Base-by-base conservation (phyloP, 2,888 invertebrate species). In the Melitaea athalia region DNA sequence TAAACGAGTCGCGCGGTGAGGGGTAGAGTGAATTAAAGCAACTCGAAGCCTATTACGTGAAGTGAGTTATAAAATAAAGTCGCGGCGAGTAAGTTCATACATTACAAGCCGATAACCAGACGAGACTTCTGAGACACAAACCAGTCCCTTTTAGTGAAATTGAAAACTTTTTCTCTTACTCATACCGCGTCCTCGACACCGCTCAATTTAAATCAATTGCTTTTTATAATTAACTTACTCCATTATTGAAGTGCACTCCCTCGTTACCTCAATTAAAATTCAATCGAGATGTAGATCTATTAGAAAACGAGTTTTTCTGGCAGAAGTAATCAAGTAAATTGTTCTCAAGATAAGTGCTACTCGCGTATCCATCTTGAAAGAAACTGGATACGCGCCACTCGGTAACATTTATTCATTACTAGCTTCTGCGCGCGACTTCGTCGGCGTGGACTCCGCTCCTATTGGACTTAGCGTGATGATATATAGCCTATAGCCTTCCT, bases 81-180 rank as follows among this genome's bases (percentile, higher is more conserved):
- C 84, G 85, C 85, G 85, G 85, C 87, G 87, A 86, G 85, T 83
- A 88, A 91, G 89, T 92, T 92, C 92, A 93, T 93, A 92, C 91
- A 92, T 93, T 93, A 92, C 91, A 88, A 86, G 91, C 92, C 91
- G 91, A 93, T 93, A 93, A 92, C 92, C 92, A 92, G 92, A 90
- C 91, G 85, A 91, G 92, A 92, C 93, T 91, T 88, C 85, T 89
- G 89, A 93, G 92, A 93, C 89, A 91, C 91, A 93, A 92, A 91
- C 91, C 93, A 93, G 93, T 85, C 93, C 93, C 93, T 93, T 93
- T 93, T 93, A 93, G 93, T 92, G 87, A 91, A 92, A 93, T 93
- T 93, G 93, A 92, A 92, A 93, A 93, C 87, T 93, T 93, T 93
- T 93, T 92, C 92, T 92, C 87, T 91, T 89, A 92, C 91, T 92